Evolutionary conservation across 2,113 vertebrate species (phyloP), one percentile per base, ranked within the genome.

Genomic region (Oxyura jamaicensis): DNA sequence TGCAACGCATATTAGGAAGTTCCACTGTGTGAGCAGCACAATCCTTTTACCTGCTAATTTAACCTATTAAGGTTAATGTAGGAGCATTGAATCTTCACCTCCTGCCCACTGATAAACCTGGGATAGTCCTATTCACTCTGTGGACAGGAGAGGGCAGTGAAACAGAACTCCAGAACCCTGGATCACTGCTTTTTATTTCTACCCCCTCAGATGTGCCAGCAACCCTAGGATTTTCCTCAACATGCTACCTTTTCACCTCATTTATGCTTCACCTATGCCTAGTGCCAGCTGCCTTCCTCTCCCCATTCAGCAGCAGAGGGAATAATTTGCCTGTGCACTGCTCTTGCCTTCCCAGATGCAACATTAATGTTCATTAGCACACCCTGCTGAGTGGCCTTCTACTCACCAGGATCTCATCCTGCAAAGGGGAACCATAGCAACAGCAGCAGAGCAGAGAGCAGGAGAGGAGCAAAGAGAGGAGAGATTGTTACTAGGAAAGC

Each of bases 341-440:
- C 75, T 92, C 91, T 69, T 75, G 76, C 76, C 68, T 94, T 97
- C 93, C 94, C 96, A 95, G 96, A 97, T 97, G 97, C 96, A 97
- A 89, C 95, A 95, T 97, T 96, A 90, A 95, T 94, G 96, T 90
- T 97, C 86, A 87, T 95, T 92, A 96, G 94, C 94, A 93, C 88
- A 95, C 91, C 93, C 95, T 96, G 86, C 85, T 80, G 95, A 96
- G 95, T 82, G 91, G 97, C 97, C 98, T 98, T 98, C 97, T 98
- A 99, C 98, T 99, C 98, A 99, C 98, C 98, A 99, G 98, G 98
- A 98, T 98, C 97, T 99, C 98, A 98, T 99, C 98, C 98, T 99
- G 98, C 96, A 98, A 98, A 98, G 98, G 96, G 98, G 98, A 98
- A 98, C 98, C 98, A 98, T 98, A 98, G 98, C 98, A 98, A 98